Conservation (phyloP, 2,888 invertebrate genomes). For the Conomelus anceps region DNA sequence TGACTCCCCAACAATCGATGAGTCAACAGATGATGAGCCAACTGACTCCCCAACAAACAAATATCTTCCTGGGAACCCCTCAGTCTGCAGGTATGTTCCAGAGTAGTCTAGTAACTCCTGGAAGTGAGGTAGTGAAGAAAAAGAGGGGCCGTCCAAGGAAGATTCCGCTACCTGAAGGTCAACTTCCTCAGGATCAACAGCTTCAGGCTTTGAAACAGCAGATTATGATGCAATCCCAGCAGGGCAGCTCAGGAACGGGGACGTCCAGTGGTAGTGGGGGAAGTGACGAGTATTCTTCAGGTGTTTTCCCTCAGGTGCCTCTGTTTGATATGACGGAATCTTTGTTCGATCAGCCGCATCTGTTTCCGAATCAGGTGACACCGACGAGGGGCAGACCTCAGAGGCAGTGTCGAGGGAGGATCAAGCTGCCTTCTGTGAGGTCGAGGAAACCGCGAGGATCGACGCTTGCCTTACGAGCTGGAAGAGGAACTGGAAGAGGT, state of each 20-base stretch:
- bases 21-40: constrained; percentile 10
- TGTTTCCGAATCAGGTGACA: constrained; percentile 22
- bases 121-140: background rate
- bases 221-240: background rate
- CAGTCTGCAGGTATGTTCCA: background rate
- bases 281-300: background rate
- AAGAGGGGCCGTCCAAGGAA: constrained; percentile 21
- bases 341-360: constrained; percentile 12
- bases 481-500: constrained; percentile 19
- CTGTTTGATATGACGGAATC: constrained; percentile 23
- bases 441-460: constrained; percentile 29
- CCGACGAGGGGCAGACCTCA: constrained; percentile 24
- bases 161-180: constrained; percentile 13
- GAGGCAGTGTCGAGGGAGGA: constrained; percentile 30
- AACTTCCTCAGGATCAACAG: constrained; percentile 6
- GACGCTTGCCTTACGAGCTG: constrained; percentile 19
- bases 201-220: constrained; percentile 15
- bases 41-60: background rate
- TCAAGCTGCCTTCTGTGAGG: constrained; percentile 30
- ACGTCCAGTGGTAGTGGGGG: background rate
- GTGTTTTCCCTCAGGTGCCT: constrained; percentile 19
- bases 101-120: background rate
- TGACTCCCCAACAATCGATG: background rate
- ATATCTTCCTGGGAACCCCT: background rate
- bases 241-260: background rate